Evolutionary conservation across 2,888 invertebrate genomes (phyloP), one percentile per base, ranked within the genome.

Genomic region (Dione vanillae): DNA sequence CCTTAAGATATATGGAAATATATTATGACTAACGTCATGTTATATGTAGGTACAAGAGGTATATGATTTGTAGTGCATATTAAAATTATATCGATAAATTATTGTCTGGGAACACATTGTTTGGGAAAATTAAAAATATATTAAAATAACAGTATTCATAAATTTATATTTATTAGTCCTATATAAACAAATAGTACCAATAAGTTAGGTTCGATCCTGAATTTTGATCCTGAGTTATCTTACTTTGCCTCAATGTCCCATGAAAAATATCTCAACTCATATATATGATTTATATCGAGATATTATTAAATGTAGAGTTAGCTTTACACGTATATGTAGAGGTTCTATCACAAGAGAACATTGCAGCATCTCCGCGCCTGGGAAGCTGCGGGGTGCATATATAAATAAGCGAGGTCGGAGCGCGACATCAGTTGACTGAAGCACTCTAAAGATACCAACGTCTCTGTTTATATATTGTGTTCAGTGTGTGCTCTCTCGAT

Each of bases 371-470:
- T 83, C 83, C 83, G 77, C 75, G 80, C 76, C 77, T 78, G 82
- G 80, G 79, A 81, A 78, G 80, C 76, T 79, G 87, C 83, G 86
- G 87, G 89, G 88, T 87, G 85, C 81, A 79, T 84, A 87, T 92
- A 92, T 90, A 91, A 89, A 81, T 76, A 79, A 79, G 79, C 79
- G 81, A 80, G 77, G 82, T 76, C 83, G 82, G 87, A 89, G 86
- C 88, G 87, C 85, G 80, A 79, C 82, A 90, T 79, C 92, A 92
- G 91, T 92, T 83, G 82, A 80, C 79, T 71, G 70, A 68, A 77
- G 76, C 76, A 59, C 85, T 80, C 82, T 79, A 82, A n/a, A 84
- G 80, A 81, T 81, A 83, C 83, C 81, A 85, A 84, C 85, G 85
- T 84, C 85, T 70, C 59, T 12, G 59, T 70, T 61, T 61, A 45